Evolutionary conservation across 2,797 vertebrate species (phyloP).

Genomic region (Cossypha niveicapilla): DNA sequence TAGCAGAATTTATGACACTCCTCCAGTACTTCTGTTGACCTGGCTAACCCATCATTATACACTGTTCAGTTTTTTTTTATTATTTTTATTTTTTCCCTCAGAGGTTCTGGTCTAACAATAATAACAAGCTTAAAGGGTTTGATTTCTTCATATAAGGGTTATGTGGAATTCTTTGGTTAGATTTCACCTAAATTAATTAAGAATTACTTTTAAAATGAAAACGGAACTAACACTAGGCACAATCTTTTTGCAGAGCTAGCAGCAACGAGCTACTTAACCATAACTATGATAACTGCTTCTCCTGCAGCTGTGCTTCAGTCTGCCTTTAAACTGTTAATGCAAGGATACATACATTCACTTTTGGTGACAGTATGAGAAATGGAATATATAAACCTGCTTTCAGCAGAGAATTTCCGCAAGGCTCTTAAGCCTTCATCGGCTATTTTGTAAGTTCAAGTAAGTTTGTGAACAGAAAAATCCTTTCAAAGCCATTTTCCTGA

Average conservation of each 20-base stretch:
- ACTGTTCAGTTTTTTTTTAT: neutral
- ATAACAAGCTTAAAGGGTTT: neutral
- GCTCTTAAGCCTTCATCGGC: neutral
- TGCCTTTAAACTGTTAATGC: constrained; percentile 12
- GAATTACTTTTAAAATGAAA: neutral
- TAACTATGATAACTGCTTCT: neutral
- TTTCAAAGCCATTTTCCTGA: constrained; percentile 21
- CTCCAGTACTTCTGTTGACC: neutral
- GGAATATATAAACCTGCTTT: constrained; percentile 16
- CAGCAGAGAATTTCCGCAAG: constrained; percentile 14
- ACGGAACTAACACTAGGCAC: neutral
- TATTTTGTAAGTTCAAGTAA: constrained; percentile 6
- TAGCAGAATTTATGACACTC: neutral
- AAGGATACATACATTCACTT: neutral
- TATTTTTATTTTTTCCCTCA: neutral
- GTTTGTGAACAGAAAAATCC: constrained; percentile 8
- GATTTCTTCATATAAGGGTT: neutral
- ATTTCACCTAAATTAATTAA: neutral
- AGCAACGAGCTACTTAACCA: neutral
- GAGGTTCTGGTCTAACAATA: neutral
- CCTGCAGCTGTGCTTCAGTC: neutral
- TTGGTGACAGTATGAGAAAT: constrained; percentile 4
- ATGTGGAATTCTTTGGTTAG: neutral
- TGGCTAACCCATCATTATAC: neutral
- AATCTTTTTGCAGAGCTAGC: neutral